These are phyloP conservation scores for Bombus vancouverensis DNA, from an alignment of 1,140 invertebrate genomes.

Conservation along the genomic window DNA sequence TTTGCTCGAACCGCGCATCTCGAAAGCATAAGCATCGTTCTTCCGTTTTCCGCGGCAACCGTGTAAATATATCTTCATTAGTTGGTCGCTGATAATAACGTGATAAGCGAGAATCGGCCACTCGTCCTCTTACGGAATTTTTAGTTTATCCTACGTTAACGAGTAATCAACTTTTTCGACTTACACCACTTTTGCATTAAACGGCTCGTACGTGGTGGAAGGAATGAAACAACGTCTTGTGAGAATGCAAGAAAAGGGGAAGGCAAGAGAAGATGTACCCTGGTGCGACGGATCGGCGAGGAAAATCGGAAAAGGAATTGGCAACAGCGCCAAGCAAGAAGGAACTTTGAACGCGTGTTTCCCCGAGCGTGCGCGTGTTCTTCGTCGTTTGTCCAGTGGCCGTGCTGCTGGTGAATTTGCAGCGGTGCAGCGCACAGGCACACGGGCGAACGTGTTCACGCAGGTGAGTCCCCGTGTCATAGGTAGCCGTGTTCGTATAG, in stretches of 20 bases:
- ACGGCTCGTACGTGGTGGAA: background rate
- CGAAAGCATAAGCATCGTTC: too few relatives aligned
- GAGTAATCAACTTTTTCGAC: too few relatives aligned
- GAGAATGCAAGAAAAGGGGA: too few relatives aligned
- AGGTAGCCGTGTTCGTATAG: slow-evolving; percentile 47
- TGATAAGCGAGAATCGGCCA: too few relatives aligned
- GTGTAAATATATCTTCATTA: too few relatives aligned
- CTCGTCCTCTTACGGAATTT: too few relatives aligned
- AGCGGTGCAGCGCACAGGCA: background rate
- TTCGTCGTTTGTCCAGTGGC: slow-evolving; percentile 26
- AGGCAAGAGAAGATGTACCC: too few relatives aligned
- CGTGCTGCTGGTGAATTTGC: slow-evolving; percentile 36
- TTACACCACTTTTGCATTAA: too few relatives aligned
- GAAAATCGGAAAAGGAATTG: slow-evolving; percentile 10
- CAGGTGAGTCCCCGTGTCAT: slow-evolving; percentile 52
- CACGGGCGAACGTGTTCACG: slow-evolving; percentile 14
- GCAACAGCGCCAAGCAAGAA: slow-evolving; percentile 30
- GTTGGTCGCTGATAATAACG: too few relatives aligned
- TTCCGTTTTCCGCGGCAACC: too few relatives aligned
- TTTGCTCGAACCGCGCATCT: too few relatives aligned
- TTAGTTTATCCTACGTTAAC: too few relatives aligned
- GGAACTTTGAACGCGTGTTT: slow-evolving; percentile 13
- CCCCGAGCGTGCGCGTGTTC: slow-evolving; percentile 18
- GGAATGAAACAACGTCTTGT: background rate
- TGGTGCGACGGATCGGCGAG: background rate